Conservation (phyloP, 1,140 invertebrate genomes). For the Agrilus planipennis region DNA sequence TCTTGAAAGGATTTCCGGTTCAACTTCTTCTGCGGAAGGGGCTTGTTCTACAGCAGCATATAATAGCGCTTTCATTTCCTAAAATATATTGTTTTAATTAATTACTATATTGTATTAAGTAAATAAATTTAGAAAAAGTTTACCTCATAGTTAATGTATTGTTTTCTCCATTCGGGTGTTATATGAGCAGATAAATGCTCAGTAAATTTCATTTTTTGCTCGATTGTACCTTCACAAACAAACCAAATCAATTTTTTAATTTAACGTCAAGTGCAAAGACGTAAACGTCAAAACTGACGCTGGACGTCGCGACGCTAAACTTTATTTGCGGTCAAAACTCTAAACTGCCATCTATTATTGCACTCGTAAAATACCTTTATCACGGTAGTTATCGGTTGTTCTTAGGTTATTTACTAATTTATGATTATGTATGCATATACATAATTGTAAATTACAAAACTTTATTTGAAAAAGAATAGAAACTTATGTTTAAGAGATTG, state of each 20-base stretch:
- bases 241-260: neutral
- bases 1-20: slow-evolving; percentile 74
- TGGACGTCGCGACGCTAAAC: too few species aligned
- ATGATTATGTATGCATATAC: too few species aligned
- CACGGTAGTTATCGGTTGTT: too few species aligned
- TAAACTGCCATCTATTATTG: too few species aligned
- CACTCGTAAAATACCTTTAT: too few species aligned
- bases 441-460: too few species aligned
- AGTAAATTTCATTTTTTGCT: slow-evolving; percentile 82
- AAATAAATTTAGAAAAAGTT: slow-evolving; percentile 12
- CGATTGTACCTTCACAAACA: neutral
- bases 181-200: slow-evolving; percentile 93
- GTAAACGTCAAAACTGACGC: too few species aligned
- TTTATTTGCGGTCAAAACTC: too few species aligned
- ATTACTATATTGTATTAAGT: neutral
- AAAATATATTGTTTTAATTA: slow-evolving; percentile 13
- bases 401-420: too few species aligned
- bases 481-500: too few species aligned
- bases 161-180: slow-evolving; percentile 97
- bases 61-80: slow-evolving; percentile 89
- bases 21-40: slow-evolving; percentile 74
- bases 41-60: slow-evolving; percentile 81
- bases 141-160: slow-evolving; percentile 98
- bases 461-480: too few species aligned
- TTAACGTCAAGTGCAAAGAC: too few species aligned